Base-by-base conservation (phyloP, 2,797 vertebrate species). In the Enteromius treurensis region DNA sequence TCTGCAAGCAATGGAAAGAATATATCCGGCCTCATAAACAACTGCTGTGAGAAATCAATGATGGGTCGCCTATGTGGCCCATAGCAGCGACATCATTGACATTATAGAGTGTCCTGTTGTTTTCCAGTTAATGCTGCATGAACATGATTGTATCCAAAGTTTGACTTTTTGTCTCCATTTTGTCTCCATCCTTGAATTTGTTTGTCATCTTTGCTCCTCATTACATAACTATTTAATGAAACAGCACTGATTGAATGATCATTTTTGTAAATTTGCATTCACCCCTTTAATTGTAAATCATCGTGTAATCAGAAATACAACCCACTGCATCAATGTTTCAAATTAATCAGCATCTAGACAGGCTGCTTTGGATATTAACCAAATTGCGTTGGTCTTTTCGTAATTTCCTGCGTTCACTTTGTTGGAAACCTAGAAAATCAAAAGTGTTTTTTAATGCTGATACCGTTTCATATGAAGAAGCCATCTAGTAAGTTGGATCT, bases 31-130 rank as follows among this genome's bases (percentile, higher is more conserved):
- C 37, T 60, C 37, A 62, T 49, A 71, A 81, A 81, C 53, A 62
- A 47, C 19, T 23, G 58, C 55, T 45, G 29, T 7, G 58, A 73
- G 69, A 62, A 81, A 74, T 74, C 69, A 81, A 53, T 74, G 70
- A 26, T 34, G 29, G 60, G 45, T 62, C 42, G 14, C 26, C 51
- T 21, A 45, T 45, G 47, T 45, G n/a, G 40, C 80, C 69, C 29
- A 19, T 23, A 81, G 42, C 69, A 14, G 40, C 23, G 13, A 45
- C 51, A 40, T 64, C 42, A 37, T 47, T 51, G 80, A 73, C 68
- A 62, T 45, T 47, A 71, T 21, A 42, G 51, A 80, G 40, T 47
- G 58, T 51, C 69, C 77, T 67, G 42, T 64, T 23, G 37, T n/a
- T 49, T 73, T 73, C 23, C 32, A 53, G 40, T 47, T 32, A 81